phyloP scores from a whole-genome alignment of 2,797 vertebrate genomes.

The Sarcoramphus papa region DNA sequence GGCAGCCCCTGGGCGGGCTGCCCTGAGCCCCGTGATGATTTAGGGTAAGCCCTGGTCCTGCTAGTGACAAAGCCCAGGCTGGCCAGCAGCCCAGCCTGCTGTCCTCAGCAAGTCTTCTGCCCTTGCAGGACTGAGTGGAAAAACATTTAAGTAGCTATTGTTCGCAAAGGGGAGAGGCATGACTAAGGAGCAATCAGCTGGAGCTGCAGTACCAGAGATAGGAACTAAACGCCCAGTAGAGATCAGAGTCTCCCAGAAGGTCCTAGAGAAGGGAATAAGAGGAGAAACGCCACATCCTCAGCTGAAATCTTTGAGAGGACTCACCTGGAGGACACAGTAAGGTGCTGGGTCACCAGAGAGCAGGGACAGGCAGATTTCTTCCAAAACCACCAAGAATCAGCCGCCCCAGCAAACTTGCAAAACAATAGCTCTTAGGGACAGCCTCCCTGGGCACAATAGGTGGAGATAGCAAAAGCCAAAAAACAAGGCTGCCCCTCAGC shows the following conservation, averaged over 20 bases:
- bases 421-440: not conserved
- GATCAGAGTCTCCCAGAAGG: not conserved
- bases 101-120: not conserved
- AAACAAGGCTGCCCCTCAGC: not conserved
- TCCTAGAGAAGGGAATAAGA: not conserved
- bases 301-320: not conserved
- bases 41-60: not conserved
- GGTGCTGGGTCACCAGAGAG: not conserved
- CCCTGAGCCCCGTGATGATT: rapidly evolving
- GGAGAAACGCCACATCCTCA: not conserved
- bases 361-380: not conserved
- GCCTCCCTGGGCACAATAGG: not conserved
- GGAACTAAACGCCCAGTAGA: not conserved
- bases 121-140: not conserved
- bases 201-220: not conserved
- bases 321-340: not conserved
- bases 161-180: not conserved
- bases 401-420: not conserved
- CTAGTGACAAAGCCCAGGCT: not conserved
- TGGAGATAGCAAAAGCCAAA: not conserved
- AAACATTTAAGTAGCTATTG: not conserved
- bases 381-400: not conserved
- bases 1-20: not conserved
- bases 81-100: not conserved
- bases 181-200: not conserved